phyloP scores from a whole-genome alignment of 2,113 vertebrate species.

The Podiceps cristatus region DNA sequence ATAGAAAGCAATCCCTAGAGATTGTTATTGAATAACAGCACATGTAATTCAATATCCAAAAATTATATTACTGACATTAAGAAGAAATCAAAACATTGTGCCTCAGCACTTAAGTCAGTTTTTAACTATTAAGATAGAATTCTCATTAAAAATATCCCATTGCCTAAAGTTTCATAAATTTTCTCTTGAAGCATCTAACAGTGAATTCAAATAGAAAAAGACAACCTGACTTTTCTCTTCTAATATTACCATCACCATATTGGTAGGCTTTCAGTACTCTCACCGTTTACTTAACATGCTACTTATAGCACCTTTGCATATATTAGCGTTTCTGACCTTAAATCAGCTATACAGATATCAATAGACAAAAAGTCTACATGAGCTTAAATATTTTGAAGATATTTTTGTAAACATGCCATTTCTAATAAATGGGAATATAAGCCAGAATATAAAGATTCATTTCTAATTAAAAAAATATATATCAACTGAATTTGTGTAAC shows the following conservation, averaged over 20 bases:
- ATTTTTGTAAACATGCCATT: background rate
- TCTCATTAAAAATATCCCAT: background rate
- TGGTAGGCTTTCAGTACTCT: background rate
- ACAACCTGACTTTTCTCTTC: background rate
- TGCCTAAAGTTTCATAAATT: background rate
- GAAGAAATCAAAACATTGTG: background rate
- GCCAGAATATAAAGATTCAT: background rate
- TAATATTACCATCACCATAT: background rate
- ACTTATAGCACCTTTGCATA: background rate
- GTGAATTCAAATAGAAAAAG: background rate
- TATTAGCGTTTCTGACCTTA: background rate
- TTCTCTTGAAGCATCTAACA: background rate
- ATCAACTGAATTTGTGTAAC: background rate
- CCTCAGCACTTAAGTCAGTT: background rate
- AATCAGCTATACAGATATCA: background rate
- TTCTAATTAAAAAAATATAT: background rate
- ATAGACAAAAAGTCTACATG: background rate
- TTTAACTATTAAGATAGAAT: background rate
- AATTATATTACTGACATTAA: background rate
- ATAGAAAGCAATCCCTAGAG: background rate
- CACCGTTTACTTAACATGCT: background rate
- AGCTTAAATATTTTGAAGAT: background rate
- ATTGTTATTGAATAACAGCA: background rate
- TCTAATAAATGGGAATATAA: background rate
- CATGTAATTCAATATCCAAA: background rate